These are phyloP conservation scores for Melieria crassipennis DNA, from an alignment of 2,888 invertebrate genomes.

Conservation along the genomic window DNA sequence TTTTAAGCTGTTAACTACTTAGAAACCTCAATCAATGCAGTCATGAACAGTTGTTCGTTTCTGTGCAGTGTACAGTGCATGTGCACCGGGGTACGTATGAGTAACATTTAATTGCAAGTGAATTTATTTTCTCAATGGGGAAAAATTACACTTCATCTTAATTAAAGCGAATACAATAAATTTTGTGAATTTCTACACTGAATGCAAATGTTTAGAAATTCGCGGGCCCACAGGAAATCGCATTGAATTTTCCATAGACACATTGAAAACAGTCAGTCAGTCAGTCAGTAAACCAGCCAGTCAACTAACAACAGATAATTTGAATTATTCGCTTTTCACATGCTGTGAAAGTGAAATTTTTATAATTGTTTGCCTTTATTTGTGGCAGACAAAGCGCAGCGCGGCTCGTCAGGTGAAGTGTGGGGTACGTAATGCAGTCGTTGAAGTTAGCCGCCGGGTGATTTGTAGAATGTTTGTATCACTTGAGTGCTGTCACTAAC, in stretches of 20 bases:
- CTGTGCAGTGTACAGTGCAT: background rate
- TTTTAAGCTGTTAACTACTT: too few species aligned
- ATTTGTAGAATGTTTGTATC: constrained; percentile 22
- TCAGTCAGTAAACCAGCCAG: too few species aligned
- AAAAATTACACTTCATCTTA: too few species aligned
- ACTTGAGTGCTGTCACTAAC: constrained; percentile 17
- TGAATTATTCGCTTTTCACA: constrained; percentile 15
- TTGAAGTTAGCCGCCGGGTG: background rate
- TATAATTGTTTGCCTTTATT: constrained; percentile 7
- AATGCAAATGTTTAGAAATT: background rate
- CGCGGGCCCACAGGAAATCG: constrained; percentile 18
- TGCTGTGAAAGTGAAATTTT: constrained; percentile 23
- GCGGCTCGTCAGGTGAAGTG: too few species aligned
- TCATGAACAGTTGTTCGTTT: background rate
- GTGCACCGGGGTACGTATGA: constrained; percentile 15
- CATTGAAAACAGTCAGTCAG: too few species aligned
- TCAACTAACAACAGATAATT: background rate
- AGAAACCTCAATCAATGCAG: too few species aligned
- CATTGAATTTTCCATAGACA: background rate
- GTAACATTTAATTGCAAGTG: constrained; percentile 20
- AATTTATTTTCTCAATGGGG: too few species aligned
- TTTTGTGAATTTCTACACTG: too few species aligned
- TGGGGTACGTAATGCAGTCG: too few species aligned
- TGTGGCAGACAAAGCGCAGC: background rate
- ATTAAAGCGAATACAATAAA: too few species aligned